Evolutionary conservation across 1,140 invertebrate species (phyloP).

Genomic region (Euborellia annulipes): DNA sequence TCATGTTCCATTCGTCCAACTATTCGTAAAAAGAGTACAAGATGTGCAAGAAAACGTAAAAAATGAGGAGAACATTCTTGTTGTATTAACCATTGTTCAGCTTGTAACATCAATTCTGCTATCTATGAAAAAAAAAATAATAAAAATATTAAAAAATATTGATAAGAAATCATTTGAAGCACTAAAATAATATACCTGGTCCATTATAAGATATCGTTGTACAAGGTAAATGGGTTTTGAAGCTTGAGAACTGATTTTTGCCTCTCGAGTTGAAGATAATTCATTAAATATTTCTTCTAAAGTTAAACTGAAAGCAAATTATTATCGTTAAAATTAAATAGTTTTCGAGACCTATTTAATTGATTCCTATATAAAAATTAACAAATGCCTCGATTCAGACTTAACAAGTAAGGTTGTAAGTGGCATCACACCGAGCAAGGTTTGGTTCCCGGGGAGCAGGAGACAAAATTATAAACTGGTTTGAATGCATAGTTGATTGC

Average conservation of each 20-base stretch:
- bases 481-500: no score
- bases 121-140: no score
- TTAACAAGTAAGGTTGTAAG: no score
- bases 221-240: slow-evolving; percentile 44
- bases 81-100: slow-evolving; percentile 30
- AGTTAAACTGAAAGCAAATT: slow-evolving; percentile 45
- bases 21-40: slow-evolving; percentile 64
- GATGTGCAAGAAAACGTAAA: slow-evolving; percentile 65
- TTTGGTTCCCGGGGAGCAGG: no score
- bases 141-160: not conserved
- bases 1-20: slow-evolving; percentile 52
- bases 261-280: slow-evolving; percentile 36
- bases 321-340: no score
- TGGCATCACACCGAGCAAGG: no score
- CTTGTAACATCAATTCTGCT: slow-evolving; percentile 38
- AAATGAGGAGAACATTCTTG: slow-evolving; percentile 37
- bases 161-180: not conserved
- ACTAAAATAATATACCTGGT: no score
- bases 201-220: slow-evolving; percentile 61
- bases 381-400: no score
- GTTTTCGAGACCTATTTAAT: no score
- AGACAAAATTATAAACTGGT: no score
- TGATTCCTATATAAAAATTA: no score
- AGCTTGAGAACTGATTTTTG: slow-evolving; percentile 33
- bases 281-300: slow-evolving; percentile 55